phyloP scores from a whole-genome alignment of 2,888 invertebrate species.

The Catocala nupta region DNA sequence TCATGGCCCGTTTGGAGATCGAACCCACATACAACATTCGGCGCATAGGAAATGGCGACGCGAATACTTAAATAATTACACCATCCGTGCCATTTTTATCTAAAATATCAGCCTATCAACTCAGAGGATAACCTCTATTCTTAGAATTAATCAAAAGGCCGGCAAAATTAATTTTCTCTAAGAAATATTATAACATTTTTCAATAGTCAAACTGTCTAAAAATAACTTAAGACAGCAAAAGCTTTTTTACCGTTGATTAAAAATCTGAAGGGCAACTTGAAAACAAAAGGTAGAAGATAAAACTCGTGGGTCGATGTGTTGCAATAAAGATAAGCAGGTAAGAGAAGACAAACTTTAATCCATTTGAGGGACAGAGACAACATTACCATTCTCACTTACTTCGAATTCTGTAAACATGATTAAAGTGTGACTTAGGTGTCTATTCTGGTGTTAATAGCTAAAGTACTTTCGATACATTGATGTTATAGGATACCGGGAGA shows the following conservation, averaged over 20 bases:
- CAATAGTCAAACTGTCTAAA: not conserved
- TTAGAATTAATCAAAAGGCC: too few relatives aligned
- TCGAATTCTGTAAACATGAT: constrained; percentile 7
- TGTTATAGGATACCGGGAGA: too few relatives aligned
- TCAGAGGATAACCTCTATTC: too few relatives aligned
- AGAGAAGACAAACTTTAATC: constrained; percentile 25
- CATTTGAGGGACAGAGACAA: constrained; percentile 36
- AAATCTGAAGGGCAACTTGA: not conserved
- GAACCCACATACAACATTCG: too few relatives aligned
- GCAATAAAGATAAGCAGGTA: constrained; percentile 34
- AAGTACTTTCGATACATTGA: too few relatives aligned
- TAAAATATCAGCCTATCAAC: too few relatives aligned
- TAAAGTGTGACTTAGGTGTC: not conserved
- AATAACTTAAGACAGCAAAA: not conserved
- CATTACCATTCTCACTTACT: constrained; percentile 39
- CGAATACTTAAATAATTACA: too few relatives aligned
- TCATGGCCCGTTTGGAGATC: too few relatives aligned
- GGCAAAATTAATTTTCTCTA: too few relatives aligned
- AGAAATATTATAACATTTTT: not conserved
- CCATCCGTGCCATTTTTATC: too few relatives aligned
- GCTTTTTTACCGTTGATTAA: constrained; percentile 2
- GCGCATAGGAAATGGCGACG: too few relatives aligned
- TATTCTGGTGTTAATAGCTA: not conserved
- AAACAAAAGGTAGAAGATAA: not conserved
- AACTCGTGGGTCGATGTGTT: constrained; percentile 5